Evolutionary conservation across 1,140 invertebrate genomes (phyloP).

Genomic region (Pachypeltis micranthus): DNA sequence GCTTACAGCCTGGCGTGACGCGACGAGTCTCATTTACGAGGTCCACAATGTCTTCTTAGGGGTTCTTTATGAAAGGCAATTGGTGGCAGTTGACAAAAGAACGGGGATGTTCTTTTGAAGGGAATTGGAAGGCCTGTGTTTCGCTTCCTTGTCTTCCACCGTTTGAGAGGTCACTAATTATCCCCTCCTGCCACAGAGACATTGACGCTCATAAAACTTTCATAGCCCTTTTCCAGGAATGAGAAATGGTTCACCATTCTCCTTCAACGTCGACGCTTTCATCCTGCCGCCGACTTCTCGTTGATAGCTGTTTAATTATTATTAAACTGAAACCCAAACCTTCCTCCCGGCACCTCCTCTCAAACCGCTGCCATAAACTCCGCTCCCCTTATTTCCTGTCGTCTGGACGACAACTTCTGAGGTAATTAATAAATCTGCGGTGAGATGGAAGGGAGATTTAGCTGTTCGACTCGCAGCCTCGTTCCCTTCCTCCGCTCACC

Average conservation of each 20-base stretch:
- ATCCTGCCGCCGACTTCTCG: not conserved
- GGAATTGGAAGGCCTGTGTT: no score
- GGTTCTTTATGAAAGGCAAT: no score
- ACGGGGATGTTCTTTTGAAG: no score
- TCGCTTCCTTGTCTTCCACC: no score
- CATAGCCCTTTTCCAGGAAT: not conserved
- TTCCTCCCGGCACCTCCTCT: no score
- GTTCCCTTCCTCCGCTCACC: not conserved
- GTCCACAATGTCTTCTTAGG: no score
- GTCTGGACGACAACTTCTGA: not conserved
- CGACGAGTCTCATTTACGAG: no score
- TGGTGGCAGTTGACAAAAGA: no score
- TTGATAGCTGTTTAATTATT: constrained; percentile 10
- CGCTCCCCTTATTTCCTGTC: no score
- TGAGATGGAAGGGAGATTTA: not conserved
- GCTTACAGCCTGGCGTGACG: no score
- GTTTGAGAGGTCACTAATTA: not conserved
- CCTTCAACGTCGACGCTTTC: no score
- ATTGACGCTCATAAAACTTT: not conserved
- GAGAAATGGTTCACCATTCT: not conserved
- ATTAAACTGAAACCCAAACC: not conserved
- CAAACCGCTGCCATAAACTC: no score
- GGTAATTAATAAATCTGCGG: constrained; percentile 8
- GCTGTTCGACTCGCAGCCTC: not conserved
- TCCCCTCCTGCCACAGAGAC: not conserved